Percentiles rank a stretch among this genome's conserved stretches.
These are phyloP conservation scores for Bradypodion ventrale DNA, from an alignment of 2,797 vertebrate genomes.

Conservation along the genomic window DNA sequence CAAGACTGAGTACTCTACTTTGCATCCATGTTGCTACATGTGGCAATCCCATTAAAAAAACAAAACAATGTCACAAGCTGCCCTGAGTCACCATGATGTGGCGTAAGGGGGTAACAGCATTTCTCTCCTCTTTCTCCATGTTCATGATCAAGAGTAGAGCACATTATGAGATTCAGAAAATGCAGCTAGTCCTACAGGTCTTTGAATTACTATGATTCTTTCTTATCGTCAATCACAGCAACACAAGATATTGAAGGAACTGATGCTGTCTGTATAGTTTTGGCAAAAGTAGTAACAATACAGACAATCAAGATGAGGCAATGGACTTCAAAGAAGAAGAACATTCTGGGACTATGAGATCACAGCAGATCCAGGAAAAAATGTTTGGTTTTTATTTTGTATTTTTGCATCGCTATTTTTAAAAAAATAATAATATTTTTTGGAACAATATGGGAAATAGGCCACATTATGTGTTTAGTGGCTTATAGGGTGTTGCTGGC, in stretches of 20 bases:
- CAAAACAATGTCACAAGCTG: too few relatives aligned
- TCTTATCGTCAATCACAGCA: slow-evolving; percentile 58
- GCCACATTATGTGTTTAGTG: slow-evolving; percentile 63
- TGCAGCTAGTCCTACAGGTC: slow-evolving; percentile 6
- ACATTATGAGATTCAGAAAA: background rate
- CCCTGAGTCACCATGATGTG: too few relatives aligned
- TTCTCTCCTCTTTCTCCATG: background rate
- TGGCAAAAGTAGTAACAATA: slow-evolving; percentile 60
- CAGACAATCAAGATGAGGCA: slow-evolving; percentile 16
- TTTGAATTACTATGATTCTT: slow-evolving; percentile 44
- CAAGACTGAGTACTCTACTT: background rate
- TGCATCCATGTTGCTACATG: background rate
- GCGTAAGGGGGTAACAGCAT: background rate
- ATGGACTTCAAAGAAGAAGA: slow-evolving; percentile 65
- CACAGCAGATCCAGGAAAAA: slow-evolving; percentile 52
- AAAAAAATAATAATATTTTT: slow-evolving; percentile 58
- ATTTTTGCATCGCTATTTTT: background rate
- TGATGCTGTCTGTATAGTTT: slow-evolving; percentile 29
- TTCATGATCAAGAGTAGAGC: background rate
- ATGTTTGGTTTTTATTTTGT: background rate
- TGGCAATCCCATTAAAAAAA: background rate
- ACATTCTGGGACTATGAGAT: slow-evolving; percentile 64
- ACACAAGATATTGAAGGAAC: slow-evolving; percentile 50
- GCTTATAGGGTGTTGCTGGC: slow-evolving; percentile 57
- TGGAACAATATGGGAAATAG: slow-evolving; percentile 59